phyloP scores from a whole-genome alignment of 1,140 invertebrate species.

The Cherax destructor region DNA sequence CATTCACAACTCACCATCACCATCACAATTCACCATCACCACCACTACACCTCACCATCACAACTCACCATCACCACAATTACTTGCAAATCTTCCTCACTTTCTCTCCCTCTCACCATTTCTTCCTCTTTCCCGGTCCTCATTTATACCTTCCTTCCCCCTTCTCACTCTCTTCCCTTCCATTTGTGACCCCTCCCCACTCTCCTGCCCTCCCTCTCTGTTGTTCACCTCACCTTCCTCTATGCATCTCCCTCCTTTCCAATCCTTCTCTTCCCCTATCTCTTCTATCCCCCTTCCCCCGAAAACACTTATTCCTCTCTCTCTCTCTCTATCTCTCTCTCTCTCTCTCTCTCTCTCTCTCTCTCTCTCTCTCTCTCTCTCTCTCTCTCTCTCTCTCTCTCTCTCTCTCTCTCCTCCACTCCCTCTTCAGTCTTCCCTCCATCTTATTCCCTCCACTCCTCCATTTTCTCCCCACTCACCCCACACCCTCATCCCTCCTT shows the following conservation, averaged over 20 bases:
- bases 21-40: no score
- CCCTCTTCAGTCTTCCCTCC: background rate
- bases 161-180: background rate
- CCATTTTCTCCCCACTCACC: background rate
- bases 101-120: background rate
- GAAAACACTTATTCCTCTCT: no score
- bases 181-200: background rate
- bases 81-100: background rate
- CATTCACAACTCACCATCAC: background rate
- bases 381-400: no score
- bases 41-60: background rate
- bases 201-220: conserved; percentile 8
- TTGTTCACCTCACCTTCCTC: background rate
- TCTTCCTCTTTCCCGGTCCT: background rate
- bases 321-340: no score
- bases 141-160: background rate
- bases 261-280: no score
- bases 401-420: no score
- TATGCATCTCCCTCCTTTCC: no score
- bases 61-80: background rate
- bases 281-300: no score
- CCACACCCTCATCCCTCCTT: no score
- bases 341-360: no score
- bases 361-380: no score
- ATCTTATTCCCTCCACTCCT: background rate